phyloP scores from a whole-genome alignment of 1,140 invertebrate genomes.

The Drosophila quadrilineata region DNA sequence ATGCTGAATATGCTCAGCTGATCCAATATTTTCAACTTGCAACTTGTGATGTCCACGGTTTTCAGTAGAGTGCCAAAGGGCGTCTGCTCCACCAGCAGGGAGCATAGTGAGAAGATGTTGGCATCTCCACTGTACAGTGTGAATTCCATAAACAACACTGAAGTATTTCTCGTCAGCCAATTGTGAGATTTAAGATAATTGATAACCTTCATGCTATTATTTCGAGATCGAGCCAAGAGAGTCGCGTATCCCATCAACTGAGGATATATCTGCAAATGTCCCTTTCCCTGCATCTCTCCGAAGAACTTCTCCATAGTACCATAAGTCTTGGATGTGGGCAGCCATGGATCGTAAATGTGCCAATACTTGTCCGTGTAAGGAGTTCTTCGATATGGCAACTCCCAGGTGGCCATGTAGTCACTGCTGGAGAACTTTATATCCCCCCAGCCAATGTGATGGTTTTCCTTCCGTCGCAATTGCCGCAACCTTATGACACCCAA shows the following conservation, averaged over 20 bases:
- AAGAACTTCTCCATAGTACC: neutral
- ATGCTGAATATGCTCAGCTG: neutral
- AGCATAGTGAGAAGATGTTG: constrained; percentile 41
- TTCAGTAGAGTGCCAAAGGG: constrained; percentile 36
- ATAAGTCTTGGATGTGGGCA: neutral
- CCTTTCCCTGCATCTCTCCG: constrained; percentile 5
- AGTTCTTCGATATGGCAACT: constrained; percentile 19
- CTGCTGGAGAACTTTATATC: neutral
- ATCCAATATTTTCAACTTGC: constrained; percentile 11
- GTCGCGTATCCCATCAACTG: constrained; percentile 45
- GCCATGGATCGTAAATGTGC: constrained; percentile 60
- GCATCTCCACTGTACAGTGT: constrained; percentile 57
- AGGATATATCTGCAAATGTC: constrained; percentile 15
- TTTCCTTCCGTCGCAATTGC: constrained; percentile 36
- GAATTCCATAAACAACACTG: constrained; percentile 61
- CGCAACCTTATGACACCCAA: constrained; percentile 54
- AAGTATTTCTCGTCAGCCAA: constrained; percentile 45
- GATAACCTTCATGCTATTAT: constrained; percentile 34
- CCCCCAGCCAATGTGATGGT: neutral
- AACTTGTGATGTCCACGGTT: neutral
- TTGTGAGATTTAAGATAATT: constrained; percentile 22
- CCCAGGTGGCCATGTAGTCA: constrained; percentile 44
- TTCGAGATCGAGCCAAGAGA: constrained; percentile 20
- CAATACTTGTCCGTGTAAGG: constrained; percentile 54
- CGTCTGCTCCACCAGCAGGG: constrained; percentile 45